phyloP scores from a whole-genome alignment of 2,113 vertebrate genomes.

The Damaliscus lunatus region DNA sequence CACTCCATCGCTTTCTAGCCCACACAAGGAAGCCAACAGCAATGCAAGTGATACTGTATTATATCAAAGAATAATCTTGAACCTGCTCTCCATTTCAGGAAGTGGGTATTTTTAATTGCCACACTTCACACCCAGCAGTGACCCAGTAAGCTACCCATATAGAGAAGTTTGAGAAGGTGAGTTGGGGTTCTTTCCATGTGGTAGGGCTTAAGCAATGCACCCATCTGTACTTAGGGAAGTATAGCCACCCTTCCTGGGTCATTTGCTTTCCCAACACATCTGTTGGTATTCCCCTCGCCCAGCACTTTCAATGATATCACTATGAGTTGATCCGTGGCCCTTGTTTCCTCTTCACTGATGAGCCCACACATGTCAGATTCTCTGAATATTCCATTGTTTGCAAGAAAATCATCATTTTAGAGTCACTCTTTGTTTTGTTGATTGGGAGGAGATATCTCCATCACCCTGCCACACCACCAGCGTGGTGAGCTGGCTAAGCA shows the following conservation, averaged over 20 bases:
- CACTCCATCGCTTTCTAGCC: background rate
- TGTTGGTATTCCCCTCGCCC: background rate
- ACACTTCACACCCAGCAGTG: background rate
- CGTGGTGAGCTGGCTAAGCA: background rate
- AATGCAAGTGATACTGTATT: background rate
- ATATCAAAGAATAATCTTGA: background rate
- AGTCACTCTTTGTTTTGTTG: background rate
- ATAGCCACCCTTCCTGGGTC: background rate
- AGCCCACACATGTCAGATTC: background rate
- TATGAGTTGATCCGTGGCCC: background rate
- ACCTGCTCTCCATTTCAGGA: background rate
- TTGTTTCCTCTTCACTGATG: background rate
- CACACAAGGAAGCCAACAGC: background rate
- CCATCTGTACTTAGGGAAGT: background rate
- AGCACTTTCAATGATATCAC: background rate
- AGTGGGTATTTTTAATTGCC: background rate
- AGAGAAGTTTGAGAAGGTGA: background rate
- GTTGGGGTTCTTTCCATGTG: background rate
- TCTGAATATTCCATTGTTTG: background rate
- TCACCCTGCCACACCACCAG: background rate
- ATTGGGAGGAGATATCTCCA: background rate
- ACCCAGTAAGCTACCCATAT: background rate
- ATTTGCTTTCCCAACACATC: background rate
- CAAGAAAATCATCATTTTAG: background rate
- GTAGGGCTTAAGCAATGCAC: background rate